These are phyloP conservation scores for Lycocerus yunnanus DNA, from an alignment of 2,888 invertebrate species.

Conservation along the genomic window DNA sequence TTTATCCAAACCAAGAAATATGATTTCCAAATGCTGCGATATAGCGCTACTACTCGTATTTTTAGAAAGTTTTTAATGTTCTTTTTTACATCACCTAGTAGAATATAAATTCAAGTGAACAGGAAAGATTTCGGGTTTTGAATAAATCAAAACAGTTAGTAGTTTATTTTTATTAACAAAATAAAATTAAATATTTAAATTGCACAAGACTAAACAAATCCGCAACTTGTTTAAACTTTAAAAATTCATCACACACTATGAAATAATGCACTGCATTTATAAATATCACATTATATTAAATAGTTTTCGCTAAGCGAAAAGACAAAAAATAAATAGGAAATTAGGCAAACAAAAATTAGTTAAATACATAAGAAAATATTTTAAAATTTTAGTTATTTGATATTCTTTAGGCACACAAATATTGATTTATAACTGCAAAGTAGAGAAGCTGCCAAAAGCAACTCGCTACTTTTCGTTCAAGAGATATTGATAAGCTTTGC, in stretches of 20 bases:
- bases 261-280: conserved; percentile 26
- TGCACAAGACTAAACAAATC: conserved; percentile 9
- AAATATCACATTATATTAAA: conserved; percentile 25
- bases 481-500: not conserved
- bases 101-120: not conserved
- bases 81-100: too few species aligned
- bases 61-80: too few species aligned
- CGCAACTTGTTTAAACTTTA: not conserved
- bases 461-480: not conserved
- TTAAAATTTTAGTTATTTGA: not conserved
- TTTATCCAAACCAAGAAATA: not conserved
- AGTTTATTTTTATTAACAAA: not conserved
- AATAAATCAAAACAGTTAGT: not conserved
- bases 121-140: not conserved
- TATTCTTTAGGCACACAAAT: not conserved
- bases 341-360: not conserved
- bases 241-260: conserved; percentile 16
- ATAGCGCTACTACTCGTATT: not conserved
- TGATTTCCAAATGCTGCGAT: not conserved
- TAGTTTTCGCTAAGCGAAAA: conserved; percentile 11
- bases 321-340: conserved; percentile 3
- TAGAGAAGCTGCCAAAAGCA: not conserved
- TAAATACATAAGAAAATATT: not conserved
- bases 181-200: conserved; percentile 9
- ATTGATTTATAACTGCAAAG: not conserved